phyloP scores from a whole-genome alignment of 64 coral and sea anemone species.

The Stichodactyla mertensii region DNA sequence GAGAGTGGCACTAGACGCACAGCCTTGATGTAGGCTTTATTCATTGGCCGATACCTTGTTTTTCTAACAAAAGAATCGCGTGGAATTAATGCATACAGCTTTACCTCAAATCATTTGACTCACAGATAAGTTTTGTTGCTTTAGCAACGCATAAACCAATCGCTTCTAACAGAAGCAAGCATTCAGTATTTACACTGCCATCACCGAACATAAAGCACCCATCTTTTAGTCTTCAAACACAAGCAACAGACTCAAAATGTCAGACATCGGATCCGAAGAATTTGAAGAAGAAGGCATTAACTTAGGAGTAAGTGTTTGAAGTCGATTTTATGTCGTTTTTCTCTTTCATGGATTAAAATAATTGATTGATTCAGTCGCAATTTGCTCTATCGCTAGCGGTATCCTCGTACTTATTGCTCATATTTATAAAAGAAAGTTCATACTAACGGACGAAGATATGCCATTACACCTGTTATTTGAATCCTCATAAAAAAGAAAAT shows the following conservation, averaged over 20 bases:
- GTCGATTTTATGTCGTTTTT: background rate
- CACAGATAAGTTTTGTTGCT: conserved; percentile 24
- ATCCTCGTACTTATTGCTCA: background rate
- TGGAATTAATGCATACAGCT: background rate
- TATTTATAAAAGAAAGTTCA: background rate
- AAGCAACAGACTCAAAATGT: conserved; percentile 49
- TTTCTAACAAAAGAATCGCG: background rate
- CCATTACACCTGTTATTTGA: background rate
- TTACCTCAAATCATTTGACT: background rate
- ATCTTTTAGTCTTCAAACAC: background rate
- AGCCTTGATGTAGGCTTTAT: background rate
- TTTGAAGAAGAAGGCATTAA: conserved; percentile 92
- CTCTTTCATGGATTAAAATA: background rate
- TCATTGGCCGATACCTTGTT: background rate
- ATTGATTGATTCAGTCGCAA: background rate
- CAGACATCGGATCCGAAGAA: conserved; percentile 93
- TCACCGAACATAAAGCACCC: background rate
- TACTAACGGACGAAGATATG: background rate
- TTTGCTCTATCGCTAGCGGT: background rate
- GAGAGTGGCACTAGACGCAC: too few species aligned
- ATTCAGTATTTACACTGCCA: background rate
- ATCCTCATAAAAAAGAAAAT: background rate
- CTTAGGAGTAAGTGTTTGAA: conserved; percentile 70
- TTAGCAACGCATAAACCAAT: conserved; percentile 19
- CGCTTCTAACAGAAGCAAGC: conserved; percentile 1